Evolutionary conservation across 2,113 vertebrate species (phyloP).

Genomic region (Maccullochella peelii): DNA sequence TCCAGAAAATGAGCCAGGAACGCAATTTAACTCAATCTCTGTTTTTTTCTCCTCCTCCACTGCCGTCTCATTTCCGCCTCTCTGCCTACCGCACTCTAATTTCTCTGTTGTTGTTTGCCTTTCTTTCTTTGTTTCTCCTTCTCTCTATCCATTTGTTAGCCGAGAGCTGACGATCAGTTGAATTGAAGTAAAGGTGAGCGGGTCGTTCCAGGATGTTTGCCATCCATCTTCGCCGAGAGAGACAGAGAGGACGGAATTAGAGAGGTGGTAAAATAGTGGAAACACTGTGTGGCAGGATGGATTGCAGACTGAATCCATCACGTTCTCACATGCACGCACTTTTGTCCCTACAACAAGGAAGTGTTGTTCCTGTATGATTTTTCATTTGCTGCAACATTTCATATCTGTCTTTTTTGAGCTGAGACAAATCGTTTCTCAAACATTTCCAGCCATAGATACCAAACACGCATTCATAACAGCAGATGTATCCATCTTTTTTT

Average conservation of each 20-base stretch:
- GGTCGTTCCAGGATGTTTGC: slow-evolving; percentile 30
- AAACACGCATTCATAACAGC: background rate
- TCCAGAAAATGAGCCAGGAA: slow-evolving; percentile 21
- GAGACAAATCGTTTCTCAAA: slow-evolving; percentile 1
- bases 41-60: background rate
- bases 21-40: slow-evolving; percentile 36
- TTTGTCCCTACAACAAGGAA: slow-evolving; percentile 10
- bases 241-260: slow-evolving; percentile 37
- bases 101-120: slow-evolving; percentile 20
- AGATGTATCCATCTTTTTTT: background rate
- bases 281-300: slow-evolving; percentile 50
- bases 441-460: background rate
- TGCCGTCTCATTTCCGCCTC: slow-evolving; percentile 24
- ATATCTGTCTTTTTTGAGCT: slow-evolving; percentile 11
- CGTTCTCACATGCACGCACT: background rate
- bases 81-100: slow-evolving; percentile 33
- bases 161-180: slow-evolving; percentile 37
- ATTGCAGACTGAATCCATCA: slow-evolving; percentile 62
- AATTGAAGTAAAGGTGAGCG: slow-evolving; percentile 46
- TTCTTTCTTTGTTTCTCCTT: background rate
- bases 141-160: slow-evolving; percentile 27
- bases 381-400: slow-evolving; percentile 36
- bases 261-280: slow-evolving; percentile 46
- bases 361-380: slow-evolving; percentile 43
- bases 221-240: slow-evolving; percentile 50